A percentile compares a stretch with the other conserved stretches of the same genome.
Conservation (phyloP, 2,888 invertebrate genomes). For the Sthenelais limicola region DNA sequence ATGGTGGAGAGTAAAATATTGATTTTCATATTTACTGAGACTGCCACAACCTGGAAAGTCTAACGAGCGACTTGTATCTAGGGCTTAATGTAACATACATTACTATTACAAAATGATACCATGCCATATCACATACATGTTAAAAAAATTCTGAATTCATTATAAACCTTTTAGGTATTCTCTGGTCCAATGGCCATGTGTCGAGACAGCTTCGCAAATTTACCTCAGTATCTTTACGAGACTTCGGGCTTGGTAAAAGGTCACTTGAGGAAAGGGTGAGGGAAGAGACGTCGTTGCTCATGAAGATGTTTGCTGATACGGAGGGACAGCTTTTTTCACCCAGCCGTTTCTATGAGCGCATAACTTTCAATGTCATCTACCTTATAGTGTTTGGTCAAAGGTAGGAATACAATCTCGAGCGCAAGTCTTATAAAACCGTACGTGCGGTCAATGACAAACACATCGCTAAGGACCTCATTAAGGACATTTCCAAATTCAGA, state of each 20-base stretch:
- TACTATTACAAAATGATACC: too few species aligned
- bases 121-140: background rate
- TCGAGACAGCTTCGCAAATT: conserved; percentile 39
- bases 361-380: conserved; percentile 59
- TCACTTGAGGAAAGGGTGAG: conserved; percentile 37
- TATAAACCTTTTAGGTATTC: conserved; percentile 33
- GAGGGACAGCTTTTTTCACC: conserved; percentile 40
- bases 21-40: too few species aligned
- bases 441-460: too few species aligned
- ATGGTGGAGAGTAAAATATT: too few species aligned
- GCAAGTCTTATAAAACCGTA: too few species aligned
- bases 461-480: too few species aligned
- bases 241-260: conserved; percentile 40
- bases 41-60: too few species aligned
- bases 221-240: conserved; percentile 35
- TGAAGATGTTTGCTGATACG: conserved; percentile 7
- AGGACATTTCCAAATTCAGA: too few species aligned
- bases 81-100: too few species aligned
- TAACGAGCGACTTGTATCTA: too few species aligned
- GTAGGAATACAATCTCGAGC: too few species aligned
- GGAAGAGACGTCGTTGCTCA: conserved; percentile 11
- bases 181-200: conserved; percentile 36
- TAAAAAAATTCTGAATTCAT: background rate
- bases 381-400: conserved; percentile 60
- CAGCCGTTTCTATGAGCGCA: conserved; percentile 54